Evolutionary conservation across 2,113 vertebrate species (phyloP), one percentile per base, ranked within the genome.

Genomic region (Pelecanoides urinatrix): DNA sequence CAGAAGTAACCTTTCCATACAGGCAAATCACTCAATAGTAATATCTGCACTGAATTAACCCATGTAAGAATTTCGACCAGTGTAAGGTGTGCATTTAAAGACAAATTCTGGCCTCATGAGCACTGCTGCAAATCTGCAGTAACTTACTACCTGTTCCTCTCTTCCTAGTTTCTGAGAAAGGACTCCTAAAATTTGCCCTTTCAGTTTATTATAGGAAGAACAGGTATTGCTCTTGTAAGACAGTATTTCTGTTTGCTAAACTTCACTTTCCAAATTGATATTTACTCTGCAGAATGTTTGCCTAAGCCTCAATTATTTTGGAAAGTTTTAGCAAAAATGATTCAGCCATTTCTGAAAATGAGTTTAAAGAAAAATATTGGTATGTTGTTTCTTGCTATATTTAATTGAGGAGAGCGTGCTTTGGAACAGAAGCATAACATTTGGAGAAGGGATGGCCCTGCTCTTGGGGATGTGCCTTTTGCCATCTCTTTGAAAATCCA

Each of bases 401-500:
- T 96, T 97, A 95, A 91, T 95, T 94, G 96, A 95, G 73, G 77
- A 94, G 76, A 92, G 83, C 29, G 27, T 93, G 91, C 80, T 90
- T 91, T 90, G 92, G 94, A 97, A 97, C 94, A 97, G 92, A 96
- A 95, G 80, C 80, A 82, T 78, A 96, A 95, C 94, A 95, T 96
- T 97, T 97, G 95, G 96, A 92, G 95, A 95, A 96, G 78, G n/a
- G 77, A 95, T 94, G 92, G 94, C 96, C 96, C 85, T 94, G 82
- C 96, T 96, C 96, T 92, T 17, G 3, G 53, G 96, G 96, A 96
- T 96, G 93, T 71, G 95, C 96, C 96, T 97, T 97, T 97, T 97
- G 96, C 94, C 94, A 91, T 96, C 91, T 89, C 92, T 93, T 94
- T 96, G 88, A 97, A 96, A 97, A 97, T 97, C 94, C 96, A 96